Evolutionary conservation across 2,888 invertebrate genomes (phyloP), one percentile per base, ranked within the genome.

Genomic region (Sarcophaga subvicina): DNA sequence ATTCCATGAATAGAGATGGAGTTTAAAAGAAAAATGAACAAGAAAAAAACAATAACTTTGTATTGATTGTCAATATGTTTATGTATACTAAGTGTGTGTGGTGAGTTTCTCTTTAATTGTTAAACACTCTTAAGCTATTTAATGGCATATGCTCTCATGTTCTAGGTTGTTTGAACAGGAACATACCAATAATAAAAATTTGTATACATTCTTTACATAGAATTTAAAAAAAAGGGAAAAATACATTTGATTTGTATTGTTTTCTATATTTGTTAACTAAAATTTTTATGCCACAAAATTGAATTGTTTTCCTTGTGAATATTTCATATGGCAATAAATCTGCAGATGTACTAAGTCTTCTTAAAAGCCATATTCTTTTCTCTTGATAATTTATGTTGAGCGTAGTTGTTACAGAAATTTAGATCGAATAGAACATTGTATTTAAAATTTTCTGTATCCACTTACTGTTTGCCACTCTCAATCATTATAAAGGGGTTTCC

Each of bases 351-450:
- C 10, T 37, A 37, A 37, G 37, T 37, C 37, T 37, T 37, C 37
- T 37, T 37, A 37, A 37, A 37, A 37, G 37, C 37, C 1, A 8
- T 2, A 12, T 11, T 22, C 17, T 22, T 49, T 4, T 69, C 3
- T 22, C 47, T 22, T 47, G 20, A 22, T 22, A 11, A 27, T 10
- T 60, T 64, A 20, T 76, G 4, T n/a, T 70, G 45, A 47, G 47
- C 69, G n/a, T 63, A 37, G 37, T 37, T 37, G 10, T 77, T 80
- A 71, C 66, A 54, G 2, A 37, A 73, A 22, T 73, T 73, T 84
- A 54, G 37, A 20, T 54, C 22, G 25, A 77, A 69, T 62, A 80
- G 67, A 81, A 85, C 17, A 67, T 85, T 85, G 73, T 81, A 85
- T 85, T 80, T 81, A 25, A 73, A 64, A 75, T 78, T 81, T 75